A percentile compares a stretch with the other conserved stretches of the same genome.
phyloP scores from a whole-genome alignment of 2,888 invertebrate genomes.

The Caenorhabditis panamensis region DNA sequence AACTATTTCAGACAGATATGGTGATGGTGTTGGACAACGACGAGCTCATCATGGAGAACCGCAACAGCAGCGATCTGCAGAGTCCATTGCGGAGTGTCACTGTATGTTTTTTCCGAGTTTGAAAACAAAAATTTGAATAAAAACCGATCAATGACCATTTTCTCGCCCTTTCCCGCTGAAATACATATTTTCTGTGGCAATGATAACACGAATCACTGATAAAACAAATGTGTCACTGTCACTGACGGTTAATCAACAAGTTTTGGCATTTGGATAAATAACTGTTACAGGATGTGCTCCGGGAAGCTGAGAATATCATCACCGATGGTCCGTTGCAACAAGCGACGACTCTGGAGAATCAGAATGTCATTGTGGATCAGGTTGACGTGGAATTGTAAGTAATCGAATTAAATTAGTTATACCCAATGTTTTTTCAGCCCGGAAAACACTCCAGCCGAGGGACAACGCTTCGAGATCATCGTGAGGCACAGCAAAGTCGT shows the following conservation, averaged over 20 bases:
- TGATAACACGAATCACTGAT: constrained; percentile 1
- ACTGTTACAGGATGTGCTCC: constrained; percentile 67
- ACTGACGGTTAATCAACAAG: not conserved
- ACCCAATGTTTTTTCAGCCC: constrained; percentile 47
- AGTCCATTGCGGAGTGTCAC: constrained; percentile 68
- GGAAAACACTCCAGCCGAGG: constrained; percentile 30
- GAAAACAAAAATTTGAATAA: constrained; percentile 7
- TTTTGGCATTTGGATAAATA: not conserved
- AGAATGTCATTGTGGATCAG: constrained; percentile 70
- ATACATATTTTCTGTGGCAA: not conserved
- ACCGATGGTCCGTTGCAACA: constrained; percentile 69
- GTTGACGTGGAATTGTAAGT: constrained; percentile 70
- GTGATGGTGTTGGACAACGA: constrained; percentile 67
- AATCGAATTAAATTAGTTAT: not conserved
- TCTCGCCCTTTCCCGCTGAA: not conserved
- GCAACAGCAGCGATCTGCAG: constrained; percentile 62
- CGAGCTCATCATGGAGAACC: constrained; percentile 57
- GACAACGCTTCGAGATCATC: constrained; percentile 77
- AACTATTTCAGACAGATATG: constrained; percentile 54
- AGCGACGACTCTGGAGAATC: constrained; percentile 55
- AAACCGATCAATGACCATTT: not conserved
- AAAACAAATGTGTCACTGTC: not conserved
- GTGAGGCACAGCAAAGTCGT: constrained; percentile 76
- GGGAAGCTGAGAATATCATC: constrained; percentile 70
- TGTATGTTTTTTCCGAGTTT: constrained; percentile 44